Evolutionary conservation across 2,888 invertebrate species (phyloP).

Genomic region (Acrobasis repandana): DNA sequence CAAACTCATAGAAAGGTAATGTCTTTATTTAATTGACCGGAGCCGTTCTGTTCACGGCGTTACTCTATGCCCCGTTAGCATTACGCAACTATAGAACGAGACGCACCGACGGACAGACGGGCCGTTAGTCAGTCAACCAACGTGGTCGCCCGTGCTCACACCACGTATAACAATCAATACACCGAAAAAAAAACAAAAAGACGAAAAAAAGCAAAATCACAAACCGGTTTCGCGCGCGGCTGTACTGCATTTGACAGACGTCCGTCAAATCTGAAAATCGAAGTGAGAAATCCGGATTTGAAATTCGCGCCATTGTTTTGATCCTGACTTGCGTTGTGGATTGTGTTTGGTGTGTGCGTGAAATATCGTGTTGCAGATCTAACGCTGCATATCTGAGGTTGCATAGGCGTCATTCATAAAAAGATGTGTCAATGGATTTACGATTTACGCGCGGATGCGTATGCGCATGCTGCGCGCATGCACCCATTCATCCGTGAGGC

Average conservation of each 20-base stretch:
- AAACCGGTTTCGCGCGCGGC: constrained; percentile 41
- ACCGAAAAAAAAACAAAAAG: constrained; percentile 34
- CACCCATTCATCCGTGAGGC: constrained; percentile 57
- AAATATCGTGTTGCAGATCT: constrained; percentile 29
- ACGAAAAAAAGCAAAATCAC: constrained; percentile 46
- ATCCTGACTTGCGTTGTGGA: constrained; percentile 33
- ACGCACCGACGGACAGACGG: constrained; percentile 57
- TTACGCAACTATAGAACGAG: constrained; percentile 72
- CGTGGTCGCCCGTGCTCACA: constrained; percentile 61
- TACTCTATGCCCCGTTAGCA: constrained; percentile 77
- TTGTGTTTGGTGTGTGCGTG: constrained; percentile 40
- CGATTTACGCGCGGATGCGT: constrained; percentile 45
- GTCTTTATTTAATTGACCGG: constrained; percentile 16
- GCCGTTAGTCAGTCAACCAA: constrained; percentile 66
- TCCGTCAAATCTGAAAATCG: constrained; percentile 35
- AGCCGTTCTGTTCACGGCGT: constrained; percentile 59
- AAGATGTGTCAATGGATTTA: constrained; percentile 74
- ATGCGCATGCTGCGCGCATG: constrained; percentile 49
- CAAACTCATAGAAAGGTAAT: constrained; percentile 8
- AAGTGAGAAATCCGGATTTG: constrained; percentile 23
- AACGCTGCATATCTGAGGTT: constrained; percentile 22
- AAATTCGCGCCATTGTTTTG: constrained; percentile 27
- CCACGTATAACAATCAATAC: constrained; percentile 40
- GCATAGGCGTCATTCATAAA: constrained; percentile 54
- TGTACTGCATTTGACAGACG: constrained; percentile 39